Base-by-base conservation (phyloP, 2,113 vertebrate genomes). In the Brachypteracias leptosomus region DNA sequence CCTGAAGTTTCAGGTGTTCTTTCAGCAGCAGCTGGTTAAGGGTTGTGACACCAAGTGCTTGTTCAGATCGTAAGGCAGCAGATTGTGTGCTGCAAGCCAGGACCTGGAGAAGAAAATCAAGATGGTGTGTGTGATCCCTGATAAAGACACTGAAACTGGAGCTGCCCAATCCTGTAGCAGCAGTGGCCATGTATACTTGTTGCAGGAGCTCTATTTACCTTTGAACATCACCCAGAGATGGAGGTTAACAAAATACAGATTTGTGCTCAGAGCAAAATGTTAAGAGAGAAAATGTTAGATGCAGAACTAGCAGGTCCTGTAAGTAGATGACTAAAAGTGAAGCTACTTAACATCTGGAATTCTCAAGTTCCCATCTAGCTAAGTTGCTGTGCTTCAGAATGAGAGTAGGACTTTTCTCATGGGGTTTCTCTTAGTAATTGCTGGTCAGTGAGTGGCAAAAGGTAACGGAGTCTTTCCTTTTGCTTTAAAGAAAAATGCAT, bases 101-200 rank as follows among this genome's bases (percentile, higher is more conserved):
- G 57, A 49, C 75, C 47, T 66, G 77, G 44, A n/a, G 54, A 26
- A 0, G 13, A 55, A 63, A 90, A 80, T 59, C 58, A 11, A 7
- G 26, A 54, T 47, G 82, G 85, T 44, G n/a, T 29, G 17, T 59
- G 82, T 70, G 59, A 80, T 83, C 47, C 81, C 85, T 75, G 79
- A 88, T 96, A 78, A 83, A 49, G 92, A 28, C 79, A 65, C 58
- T 1, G 79, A 71, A 95, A 86, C 52, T 14, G 44, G 95, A 96
- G 73, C 83, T 93, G 83, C 58, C 85, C 35, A 90, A 81, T 90
- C 75, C 57, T 78, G 44, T 59, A 67, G 68, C 86, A 84, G 83
- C 72, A 42, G 1, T 55, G 47, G 72, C 67, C 10, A 2, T 5
- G 42, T n/a, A 16, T 9, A 2, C 46, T 28, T 35, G 5, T 13